Evolutionary conservation across 2,888 invertebrate species (phyloP).

Genomic region (Andrena marginata): DNA sequence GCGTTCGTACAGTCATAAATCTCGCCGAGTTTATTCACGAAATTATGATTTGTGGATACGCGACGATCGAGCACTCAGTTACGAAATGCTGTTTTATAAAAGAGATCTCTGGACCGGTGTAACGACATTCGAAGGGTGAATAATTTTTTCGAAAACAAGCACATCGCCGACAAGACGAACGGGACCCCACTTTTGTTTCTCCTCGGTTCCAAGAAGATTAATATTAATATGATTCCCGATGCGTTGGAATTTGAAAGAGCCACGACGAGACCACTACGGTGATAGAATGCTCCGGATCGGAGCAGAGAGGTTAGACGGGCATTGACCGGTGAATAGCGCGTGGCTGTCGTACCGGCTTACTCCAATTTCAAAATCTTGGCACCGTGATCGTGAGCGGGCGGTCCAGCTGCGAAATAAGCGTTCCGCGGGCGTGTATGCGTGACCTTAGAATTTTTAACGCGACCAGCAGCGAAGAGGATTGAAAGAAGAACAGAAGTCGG

Average conservation of each 20-base stretch:
- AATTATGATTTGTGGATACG: slow-evolving; percentile 31
- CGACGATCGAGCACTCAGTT: not conserved
- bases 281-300: slow-evolving; percentile 15
- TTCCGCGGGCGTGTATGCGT: not conserved
- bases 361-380: slow-evolving; percentile 49
- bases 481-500: slow-evolving; percentile 1
- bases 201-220: not conserved
- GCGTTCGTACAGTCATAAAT: slow-evolving; percentile 1
- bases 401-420: slow-evolving; percentile 8
- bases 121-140: not conserved
- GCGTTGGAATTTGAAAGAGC: not conserved
- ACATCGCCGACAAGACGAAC: not conserved
- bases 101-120: not conserved
- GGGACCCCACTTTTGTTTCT: slow-evolving; percentile 5
- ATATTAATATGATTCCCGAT: not conserved
- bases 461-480: not conserved
- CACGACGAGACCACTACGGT: slow-evolving; percentile 8
- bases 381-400: slow-evolving; percentile 14
- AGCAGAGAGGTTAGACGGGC: slow-evolving; percentile 64
- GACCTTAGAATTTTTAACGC: slow-evolving; percentile 9
- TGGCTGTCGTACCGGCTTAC: slow-evolving; percentile 41
- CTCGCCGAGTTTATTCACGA: slow-evolving; percentile 19
- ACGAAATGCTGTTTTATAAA: not conserved
- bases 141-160: not conserved
- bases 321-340: slow-evolving; percentile 64